These are phyloP conservation scores for Spea bombifrons DNA, from an alignment of 2,113 vertebrate species.

Conservation along the genomic window DNA sequence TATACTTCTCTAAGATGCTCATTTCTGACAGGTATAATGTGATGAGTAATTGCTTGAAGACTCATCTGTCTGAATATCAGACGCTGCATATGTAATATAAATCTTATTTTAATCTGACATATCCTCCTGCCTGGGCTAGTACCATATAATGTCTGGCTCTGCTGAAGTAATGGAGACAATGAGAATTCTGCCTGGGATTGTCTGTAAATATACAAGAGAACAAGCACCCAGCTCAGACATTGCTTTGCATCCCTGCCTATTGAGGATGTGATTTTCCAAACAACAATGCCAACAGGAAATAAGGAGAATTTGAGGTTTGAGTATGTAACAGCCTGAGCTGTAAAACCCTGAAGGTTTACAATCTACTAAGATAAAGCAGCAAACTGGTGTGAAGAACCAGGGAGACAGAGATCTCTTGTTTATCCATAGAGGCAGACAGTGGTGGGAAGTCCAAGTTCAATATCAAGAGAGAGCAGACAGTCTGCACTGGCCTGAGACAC, in stretches of 20 bases:
- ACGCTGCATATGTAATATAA: constrained; percentile 41
- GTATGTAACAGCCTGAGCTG: constrained; percentile 2
- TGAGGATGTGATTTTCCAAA: constrained; percentile 17
- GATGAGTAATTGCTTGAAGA: constrained; percentile 36
- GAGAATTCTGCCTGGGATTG: constrained; percentile 1
- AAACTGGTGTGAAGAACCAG: constrained; percentile 17
- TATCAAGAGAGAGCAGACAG: constrained; percentile 22
- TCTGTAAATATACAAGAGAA: not conserved
- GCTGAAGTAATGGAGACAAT: constrained; percentile 7
- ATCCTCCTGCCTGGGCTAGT: constrained; percentile 36
- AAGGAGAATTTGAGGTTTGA: constrained; percentile 11
- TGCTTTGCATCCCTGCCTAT: constrained; percentile 11
- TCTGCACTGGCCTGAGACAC: not conserved
- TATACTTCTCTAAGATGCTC: constrained; percentile 5
- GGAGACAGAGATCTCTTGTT: constrained; percentile 19
- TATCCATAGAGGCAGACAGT: constrained; percentile 30
- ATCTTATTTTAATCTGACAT: constrained; percentile 39
- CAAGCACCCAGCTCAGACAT: not conserved
- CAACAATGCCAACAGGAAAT: constrained; percentile 42
- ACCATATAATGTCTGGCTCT: constrained; percentile 39
- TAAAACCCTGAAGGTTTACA: constrained; percentile 37
- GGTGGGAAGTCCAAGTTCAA: constrained; percentile 46
- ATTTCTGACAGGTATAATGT: constrained; percentile 16
- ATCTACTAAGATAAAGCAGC: constrained; percentile 12
- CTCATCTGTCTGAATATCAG: constrained; percentile 46